Evolutionary conservation across 2,113 vertebrate genomes (phyloP).

Genomic region (Phrynocephalus versicolor): DNA sequence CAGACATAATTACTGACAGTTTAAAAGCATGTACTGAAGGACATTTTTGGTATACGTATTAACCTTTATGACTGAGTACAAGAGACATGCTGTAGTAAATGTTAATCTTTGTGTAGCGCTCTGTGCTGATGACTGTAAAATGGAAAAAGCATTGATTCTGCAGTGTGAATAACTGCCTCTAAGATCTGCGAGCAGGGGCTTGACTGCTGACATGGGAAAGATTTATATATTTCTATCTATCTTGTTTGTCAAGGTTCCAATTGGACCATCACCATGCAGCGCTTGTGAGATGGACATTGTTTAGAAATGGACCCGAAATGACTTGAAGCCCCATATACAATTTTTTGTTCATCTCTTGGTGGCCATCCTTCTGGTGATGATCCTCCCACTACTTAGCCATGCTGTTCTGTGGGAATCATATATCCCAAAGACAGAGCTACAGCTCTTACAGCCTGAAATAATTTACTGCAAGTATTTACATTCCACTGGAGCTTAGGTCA

Average conservation of each 20-base stretch:
- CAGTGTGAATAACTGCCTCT: background rate
- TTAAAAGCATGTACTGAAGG: background rate
- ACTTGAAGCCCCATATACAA: background rate
- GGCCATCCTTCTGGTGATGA: too few relatives aligned
- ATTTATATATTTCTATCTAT: background rate
- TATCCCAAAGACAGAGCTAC: too few relatives aligned
- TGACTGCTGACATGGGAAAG: background rate
- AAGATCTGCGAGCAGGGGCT: background rate
- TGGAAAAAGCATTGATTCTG: background rate
- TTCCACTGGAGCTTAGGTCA: too few relatives aligned
- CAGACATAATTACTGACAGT: background rate
- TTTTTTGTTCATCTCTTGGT: background rate
- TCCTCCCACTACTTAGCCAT: background rate
- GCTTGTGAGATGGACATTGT: background rate
- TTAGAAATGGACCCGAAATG: background rate
- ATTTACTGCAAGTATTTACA: too few relatives aligned
- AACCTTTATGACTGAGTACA: background rate
- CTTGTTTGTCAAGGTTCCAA: background rate
- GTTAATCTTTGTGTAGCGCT: background rate
- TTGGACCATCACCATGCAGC: background rate
- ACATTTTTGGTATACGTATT: background rate
- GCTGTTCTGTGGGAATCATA: background rate
- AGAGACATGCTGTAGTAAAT: background rate
- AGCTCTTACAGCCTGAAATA: too few relatives aligned
- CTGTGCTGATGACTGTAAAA: background rate